Conservation (phyloP, 1,140 invertebrate species). For the Acyrthosiphon pisum region DNA sequence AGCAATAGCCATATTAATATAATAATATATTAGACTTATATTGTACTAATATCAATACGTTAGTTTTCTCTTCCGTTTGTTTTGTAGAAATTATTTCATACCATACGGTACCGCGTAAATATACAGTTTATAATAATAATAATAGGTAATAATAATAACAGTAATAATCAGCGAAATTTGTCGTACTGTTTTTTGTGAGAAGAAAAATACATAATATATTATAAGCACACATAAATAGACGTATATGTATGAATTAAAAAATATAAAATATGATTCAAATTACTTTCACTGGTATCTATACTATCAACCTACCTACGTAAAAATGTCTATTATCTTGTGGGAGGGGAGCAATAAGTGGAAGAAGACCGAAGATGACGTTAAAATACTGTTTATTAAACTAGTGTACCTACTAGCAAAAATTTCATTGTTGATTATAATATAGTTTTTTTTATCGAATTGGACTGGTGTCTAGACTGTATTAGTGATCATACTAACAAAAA, state of each 20-base stretch:
- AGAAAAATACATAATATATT: slow-evolving; percentile 23
- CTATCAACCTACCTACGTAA: not conserved
- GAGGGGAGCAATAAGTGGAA: not conserved
- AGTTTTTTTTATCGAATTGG: not conserved
- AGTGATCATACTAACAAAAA: not conserved
- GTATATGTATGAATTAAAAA: slow-evolving; percentile 10
- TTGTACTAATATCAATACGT: not conserved
- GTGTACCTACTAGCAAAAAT: not conserved
- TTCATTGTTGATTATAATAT: not conserved
- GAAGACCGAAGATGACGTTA: not conserved
- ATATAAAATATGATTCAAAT: slow-evolving; percentile 6
- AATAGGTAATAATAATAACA: not conserved
- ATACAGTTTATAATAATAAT: not conserved
- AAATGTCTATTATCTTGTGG: not conserved
- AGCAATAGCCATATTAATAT: not conserved
- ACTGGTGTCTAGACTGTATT: not conserved
- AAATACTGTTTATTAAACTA: not conserved
- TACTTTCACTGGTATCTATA: not conserved
- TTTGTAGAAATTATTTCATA: slow-evolving; percentile 17
- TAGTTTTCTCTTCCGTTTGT: not conserved
- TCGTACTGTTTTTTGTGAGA: not conserved
- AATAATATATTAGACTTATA: not conserved
- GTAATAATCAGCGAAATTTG: slow-evolving; percentile 11
- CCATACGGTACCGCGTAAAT: not conserved
- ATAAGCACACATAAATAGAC: not conserved